phyloP scores from a whole-genome alignment of 2,888 invertebrate species.

The Drosophila kuntzei region DNA sequence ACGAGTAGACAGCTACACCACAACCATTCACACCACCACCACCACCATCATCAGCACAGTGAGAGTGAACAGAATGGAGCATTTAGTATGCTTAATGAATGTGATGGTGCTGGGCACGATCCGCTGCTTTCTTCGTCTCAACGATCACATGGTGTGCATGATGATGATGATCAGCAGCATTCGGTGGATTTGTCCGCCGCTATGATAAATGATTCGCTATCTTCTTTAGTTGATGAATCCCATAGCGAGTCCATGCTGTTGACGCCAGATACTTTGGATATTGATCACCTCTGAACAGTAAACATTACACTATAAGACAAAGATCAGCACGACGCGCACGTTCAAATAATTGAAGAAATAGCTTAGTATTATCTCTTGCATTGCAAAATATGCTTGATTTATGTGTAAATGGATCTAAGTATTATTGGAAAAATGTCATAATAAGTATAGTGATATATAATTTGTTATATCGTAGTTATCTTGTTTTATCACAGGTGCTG shows the following conservation, averaged over 20 bases:
- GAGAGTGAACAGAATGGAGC: conserved; percentile 24
- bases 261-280: conserved; percentile 86
- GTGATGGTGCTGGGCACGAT: conserved; percentile 72
- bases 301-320: not conserved
- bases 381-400: conserved; percentile 27
- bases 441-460: conserved; percentile 4
- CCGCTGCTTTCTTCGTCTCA: conserved; percentile 84
- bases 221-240: conserved; percentile 83
- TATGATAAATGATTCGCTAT: conserved; percentile 86
- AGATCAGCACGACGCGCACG: conserved; percentile 2
- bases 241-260: conserved; percentile 86
- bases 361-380: conserved; percentile 37
- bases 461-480: conserved; percentile 1
- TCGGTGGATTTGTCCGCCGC: conserved; percentile 82
- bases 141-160: conserved; percentile 29
- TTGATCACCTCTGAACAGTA: conserved; percentile 83
- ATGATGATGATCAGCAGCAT: conserved; percentile 59
- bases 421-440: conserved; percentile 40
- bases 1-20: conserved; percentile 42
- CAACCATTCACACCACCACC: conserved; percentile 43
- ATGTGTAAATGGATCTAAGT: conserved; percentile 34
- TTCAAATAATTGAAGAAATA: conserved; percentile 24
- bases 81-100: conserved; percentile 52
- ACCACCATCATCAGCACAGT: conserved; percentile 45
- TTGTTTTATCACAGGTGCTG: conserved; percentile 14